Evolutionary conservation across 2,113 vertebrate species (phyloP), one percentile per base, ranked within the genome.

Genomic region (Chaenocephalus aceratus): DNA sequence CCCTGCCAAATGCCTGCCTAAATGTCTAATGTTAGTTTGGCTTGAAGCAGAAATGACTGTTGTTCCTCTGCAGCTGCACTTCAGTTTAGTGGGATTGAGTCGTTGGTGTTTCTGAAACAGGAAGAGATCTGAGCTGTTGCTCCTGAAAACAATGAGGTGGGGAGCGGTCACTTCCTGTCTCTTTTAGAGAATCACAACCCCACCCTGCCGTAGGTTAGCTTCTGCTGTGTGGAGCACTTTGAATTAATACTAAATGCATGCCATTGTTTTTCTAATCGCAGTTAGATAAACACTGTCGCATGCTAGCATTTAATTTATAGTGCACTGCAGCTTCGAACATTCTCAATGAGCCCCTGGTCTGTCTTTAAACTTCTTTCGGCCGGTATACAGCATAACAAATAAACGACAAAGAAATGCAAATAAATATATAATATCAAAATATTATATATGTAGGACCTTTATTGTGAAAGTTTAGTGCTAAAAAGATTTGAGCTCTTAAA

Each of bases 111-210:
- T 77, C 73, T 57, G 36, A 41, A 44, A 79, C 79, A 89, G 90
- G 87, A 90, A 92, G 61, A 16, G 64, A 77, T 81, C 71, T 0
- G 5, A 66, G 79, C 53, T 48, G 72, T n/a, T 62, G 71, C 70
- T 84, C 82, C 58, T 69, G 80, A 74, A 90, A 79, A 90, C 91
- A 92, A 92, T 92, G 85, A 80, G 52, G 56, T 12, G 70, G 87
- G 91, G 84, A 90, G 84, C 48, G 77, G 80, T 26, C 75, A 66
- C 64, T 88, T 92, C 90, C 91, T 70, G 85, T 68, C 72, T 74
- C 80, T 70, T 36, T 48, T 21, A 0, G 5, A 78, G 10, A 45
- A n/a, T 66, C 64, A 30, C 60, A 57, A 2, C 36, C 13, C 18
- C 49, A 9, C 57, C 34, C 10, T 0, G 8, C 48, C 12, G n/a